Evolutionary conservation across 2,113 vertebrate species (phyloP), one percentile per base, ranked within the genome.

Genomic region (Fulmarus glacialis): DNA sequence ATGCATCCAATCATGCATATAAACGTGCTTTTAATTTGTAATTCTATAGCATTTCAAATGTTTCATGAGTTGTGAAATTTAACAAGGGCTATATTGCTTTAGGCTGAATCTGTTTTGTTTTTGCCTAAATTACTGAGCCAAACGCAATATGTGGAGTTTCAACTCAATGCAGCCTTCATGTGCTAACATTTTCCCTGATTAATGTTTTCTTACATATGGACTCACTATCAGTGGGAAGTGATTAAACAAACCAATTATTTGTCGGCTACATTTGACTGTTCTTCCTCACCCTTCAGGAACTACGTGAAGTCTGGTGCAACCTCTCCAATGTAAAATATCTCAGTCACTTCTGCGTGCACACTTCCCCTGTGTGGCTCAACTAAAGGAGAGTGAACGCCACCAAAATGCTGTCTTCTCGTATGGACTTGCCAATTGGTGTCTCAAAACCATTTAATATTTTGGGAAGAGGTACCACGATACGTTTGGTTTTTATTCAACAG

Each of bases 41-140:
- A 74, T n/a, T 81, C 62, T 82, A 66, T 14, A 94, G 42, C 43
- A 85, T 79, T 96, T 95, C 56, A 88, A 75, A 82, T 62, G 45
- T 77, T 93, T 70, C 84, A 43, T 52, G 36, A 90, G n/a, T 94
- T 96, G 87, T 83, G 84, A 95, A 96, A 91, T 91, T 88, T 90
- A 94, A 70, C 42, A 90, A 78, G 45, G 80, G n/a, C 30, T 90
- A 5, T 36, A 45, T 86, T 67, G 95, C 89, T 94, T 93, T 73
- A 94, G 93, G 91, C 89, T 86, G 74, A 86, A 71, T 91, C 29
- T 80, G 53, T 58, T 96, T 95, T 83, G 58, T 0, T 88, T 96
- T 95, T 74, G 42, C 75, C 63, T 67, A 67, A 87, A 70, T 82
- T 95, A 94, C 70, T 97, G 67, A 96, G 81, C 89, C 93, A 93